Evolutionary conservation across 2,113 vertebrate species (phyloP).

Genomic region (Clinocottus analis): DNA sequence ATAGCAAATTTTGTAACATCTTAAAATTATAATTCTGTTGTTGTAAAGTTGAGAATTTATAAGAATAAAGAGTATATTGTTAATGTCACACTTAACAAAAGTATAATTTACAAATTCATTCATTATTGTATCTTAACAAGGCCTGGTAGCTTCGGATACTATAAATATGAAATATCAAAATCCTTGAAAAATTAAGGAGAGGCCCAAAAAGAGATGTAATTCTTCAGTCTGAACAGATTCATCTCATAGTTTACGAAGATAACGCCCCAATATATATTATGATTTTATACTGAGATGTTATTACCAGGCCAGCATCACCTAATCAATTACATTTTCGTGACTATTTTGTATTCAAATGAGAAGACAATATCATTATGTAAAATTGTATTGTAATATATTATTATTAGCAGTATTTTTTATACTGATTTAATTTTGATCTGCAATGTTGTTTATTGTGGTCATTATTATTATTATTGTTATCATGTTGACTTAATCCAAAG

Average conservation of each 20-base stretch:
- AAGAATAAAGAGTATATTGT: neutral
- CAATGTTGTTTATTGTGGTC: neutral
- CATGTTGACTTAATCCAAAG: neutral
- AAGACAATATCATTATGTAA: neutral
- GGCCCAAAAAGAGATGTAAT: neutral
- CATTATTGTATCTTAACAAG: neutral
- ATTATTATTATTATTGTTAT: neutral
- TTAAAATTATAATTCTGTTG: slow-evolving; percentile 8
- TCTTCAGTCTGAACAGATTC: neutral
- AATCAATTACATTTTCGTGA: slow-evolving; percentile 15
- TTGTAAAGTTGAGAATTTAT: neutral
- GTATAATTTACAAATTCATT: neutral
- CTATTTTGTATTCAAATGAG: slow-evolving; percentile 37
- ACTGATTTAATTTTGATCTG: neutral
- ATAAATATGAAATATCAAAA: slow-evolving; percentile 9
- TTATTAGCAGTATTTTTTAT: neutral
- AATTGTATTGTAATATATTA: neutral
- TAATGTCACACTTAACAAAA: neutral
- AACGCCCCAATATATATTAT: neutral
- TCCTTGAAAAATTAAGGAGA: slow-evolving; percentile 5
- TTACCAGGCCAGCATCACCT: neutral
- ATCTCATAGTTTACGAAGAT: neutral
- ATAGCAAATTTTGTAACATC: neutral
- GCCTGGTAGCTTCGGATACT: neutral
- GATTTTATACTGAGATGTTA: slow-evolving; percentile 23